These are phyloP conservation scores for Daktulosphaira vitifoliae DNA, from an alignment of 1,140 invertebrate species.

Conservation along the genomic window DNA sequence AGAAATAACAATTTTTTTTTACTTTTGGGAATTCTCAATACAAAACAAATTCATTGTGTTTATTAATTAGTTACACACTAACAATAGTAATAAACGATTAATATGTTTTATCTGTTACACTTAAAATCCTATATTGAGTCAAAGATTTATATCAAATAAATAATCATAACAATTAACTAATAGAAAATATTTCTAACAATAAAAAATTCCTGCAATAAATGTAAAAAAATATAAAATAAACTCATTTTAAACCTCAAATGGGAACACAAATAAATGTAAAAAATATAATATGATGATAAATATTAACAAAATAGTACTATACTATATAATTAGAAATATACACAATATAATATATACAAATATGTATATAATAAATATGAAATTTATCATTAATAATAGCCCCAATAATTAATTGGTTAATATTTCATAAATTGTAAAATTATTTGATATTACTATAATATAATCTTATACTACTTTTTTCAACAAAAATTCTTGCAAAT, in stretches of 20 bases:
- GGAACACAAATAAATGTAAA: no score
- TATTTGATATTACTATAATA: not conserved
- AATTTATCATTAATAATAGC: not conserved
- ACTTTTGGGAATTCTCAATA: constrained; percentile 21
- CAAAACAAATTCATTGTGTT: constrained; percentile 25
- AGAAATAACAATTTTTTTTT: constrained; percentile 21
- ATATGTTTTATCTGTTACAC: not conserved
- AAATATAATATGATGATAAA: no score
- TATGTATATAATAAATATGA: no score
- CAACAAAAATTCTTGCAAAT: constrained; percentile 21
- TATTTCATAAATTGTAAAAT: not conserved
- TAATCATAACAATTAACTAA: no score
- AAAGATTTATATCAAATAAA: no score
- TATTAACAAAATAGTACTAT: no score
- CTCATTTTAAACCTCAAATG: no score
- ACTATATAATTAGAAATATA: no score
- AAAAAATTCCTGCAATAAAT: no score
- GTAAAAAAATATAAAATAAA: no score
- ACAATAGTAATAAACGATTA: constrained; percentile 11
- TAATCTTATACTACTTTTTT: constrained; percentile 6
- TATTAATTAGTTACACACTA: not conserved
- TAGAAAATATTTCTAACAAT: no score
- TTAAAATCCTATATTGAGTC: not conserved
- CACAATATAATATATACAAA: no score
- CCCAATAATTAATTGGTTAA: not conserved